These are phyloP conservation scores for Drosophila virilis DNA, from an alignment of 1,140 invertebrate species.

Conservation along the genomic window DNA sequence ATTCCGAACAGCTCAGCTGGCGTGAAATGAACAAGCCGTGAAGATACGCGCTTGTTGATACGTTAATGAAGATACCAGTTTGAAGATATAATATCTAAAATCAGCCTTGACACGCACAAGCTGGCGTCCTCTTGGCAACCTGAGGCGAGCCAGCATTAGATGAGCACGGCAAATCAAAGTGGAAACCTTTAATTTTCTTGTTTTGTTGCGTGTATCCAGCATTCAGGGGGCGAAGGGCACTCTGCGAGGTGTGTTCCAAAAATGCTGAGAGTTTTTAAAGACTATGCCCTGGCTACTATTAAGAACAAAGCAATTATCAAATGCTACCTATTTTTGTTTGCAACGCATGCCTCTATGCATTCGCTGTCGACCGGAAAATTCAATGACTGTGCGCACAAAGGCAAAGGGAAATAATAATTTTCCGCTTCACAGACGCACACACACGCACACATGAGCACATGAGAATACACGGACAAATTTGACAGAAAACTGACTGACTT, in stretches of 20 bases:
- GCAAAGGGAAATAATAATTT: conserved; percentile 76
- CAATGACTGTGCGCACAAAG: conserved; percentile 72
- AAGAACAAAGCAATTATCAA: neutral
- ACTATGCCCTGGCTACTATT: neutral
- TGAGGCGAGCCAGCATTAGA: conserved; percentile 21
- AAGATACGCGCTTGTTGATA: conserved; percentile 24
- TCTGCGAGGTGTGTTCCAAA: neutral
- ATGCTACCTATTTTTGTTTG: neutral
- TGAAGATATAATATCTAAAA: conserved; percentile 68
- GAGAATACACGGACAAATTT: neutral
- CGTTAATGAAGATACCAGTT: neutral
- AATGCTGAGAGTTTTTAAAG: neutral
- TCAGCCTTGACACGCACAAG: conserved; percentile 64
- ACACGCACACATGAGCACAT: conserved; percentile 14
- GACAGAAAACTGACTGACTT: conserved; percentile 25
- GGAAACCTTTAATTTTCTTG: conserved; percentile 71
- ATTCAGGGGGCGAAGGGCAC: no score
- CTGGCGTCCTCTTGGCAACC: neutral
- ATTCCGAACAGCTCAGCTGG: conserved; percentile 28
- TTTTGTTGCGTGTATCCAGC: conserved; percentile 1
- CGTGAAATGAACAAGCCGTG: conserved; percentile 64
- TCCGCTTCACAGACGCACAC: conserved; percentile 57
- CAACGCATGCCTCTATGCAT: neutral
- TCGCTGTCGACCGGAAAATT: conserved; percentile 42
- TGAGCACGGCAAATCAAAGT: conserved; percentile 55